Evolutionary conservation across 2,888 invertebrate genomes (phyloP).

Genomic region (Aleiodes testaceus): DNA sequence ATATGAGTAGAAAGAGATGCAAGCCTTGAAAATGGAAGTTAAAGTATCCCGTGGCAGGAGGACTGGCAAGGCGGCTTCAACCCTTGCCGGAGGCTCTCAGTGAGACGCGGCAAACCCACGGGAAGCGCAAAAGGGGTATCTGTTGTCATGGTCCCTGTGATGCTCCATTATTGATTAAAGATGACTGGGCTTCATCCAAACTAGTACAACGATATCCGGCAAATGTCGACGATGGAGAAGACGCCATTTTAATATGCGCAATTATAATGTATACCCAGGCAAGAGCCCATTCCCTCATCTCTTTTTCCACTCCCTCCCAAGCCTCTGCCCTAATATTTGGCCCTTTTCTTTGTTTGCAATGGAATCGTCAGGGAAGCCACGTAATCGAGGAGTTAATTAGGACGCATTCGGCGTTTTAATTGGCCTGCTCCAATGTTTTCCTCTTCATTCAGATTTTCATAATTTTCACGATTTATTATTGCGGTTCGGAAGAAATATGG

Average conservation of each 20-base stretch:
- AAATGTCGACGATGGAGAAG: slow-evolving; percentile 55
- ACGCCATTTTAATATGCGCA: slow-evolving; percentile 73
- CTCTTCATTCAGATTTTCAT: slow-evolving; percentile 4
- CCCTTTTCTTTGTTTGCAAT: slow-evolving; percentile 65
- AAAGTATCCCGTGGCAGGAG: slow-evolving; percentile 36
- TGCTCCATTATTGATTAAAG: slow-evolving; percentile 73
- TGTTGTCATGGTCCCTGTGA: slow-evolving; percentile 73
- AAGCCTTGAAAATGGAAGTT: slow-evolving; percentile 11
- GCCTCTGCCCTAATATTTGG: slow-evolving; percentile 45
- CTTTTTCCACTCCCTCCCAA: slow-evolving; percentile 30
- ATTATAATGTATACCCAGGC: slow-evolving; percentile 70
- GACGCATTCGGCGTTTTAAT: slow-evolving; percentile 69
- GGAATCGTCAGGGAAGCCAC: slow-evolving; percentile 62
- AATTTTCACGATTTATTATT: not conserved
- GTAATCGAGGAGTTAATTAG: slow-evolving; percentile 73
- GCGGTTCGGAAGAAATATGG: not conserved
- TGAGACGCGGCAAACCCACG: slow-evolving; percentile 62
- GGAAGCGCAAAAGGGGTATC: slow-evolving; percentile 66
- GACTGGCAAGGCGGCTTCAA: slow-evolving; percentile 58
- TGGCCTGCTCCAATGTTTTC: slow-evolving; percentile 54
- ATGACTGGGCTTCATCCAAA: slow-evolving; percentile 64
- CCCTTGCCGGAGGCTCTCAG: slow-evolving; percentile 66
- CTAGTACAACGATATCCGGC: slow-evolving; percentile 29
- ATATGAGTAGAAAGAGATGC: slow-evolving; percentile 16
- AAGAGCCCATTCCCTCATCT: slow-evolving; percentile 44